Percentiles rank a stretch among this genome's conserved stretches.
Evolutionary conservation across 1,140 invertebrate species (phyloP).

Genomic region (Heterodera carotae): DNA sequence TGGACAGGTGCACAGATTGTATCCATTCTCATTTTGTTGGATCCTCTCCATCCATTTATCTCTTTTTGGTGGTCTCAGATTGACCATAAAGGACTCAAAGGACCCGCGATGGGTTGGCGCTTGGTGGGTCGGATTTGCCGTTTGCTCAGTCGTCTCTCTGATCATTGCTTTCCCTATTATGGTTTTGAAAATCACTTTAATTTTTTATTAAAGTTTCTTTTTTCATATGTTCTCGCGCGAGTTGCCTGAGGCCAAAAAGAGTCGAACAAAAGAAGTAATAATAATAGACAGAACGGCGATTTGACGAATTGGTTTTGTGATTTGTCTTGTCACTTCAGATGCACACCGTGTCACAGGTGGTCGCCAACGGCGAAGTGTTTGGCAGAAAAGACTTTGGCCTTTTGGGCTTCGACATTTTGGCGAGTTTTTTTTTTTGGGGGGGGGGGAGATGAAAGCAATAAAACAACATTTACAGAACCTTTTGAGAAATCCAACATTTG

Average conservation of each 20-base stretch:
- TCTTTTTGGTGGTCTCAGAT: conserved; percentile 39
- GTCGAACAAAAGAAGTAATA: conserved; percentile 61
- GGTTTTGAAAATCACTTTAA: conserved; percentile 37
- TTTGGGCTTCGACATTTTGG: conserved; percentile 49
- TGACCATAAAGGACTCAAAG: conserved; percentile 44
- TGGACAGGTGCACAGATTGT: conserved; percentile 46
- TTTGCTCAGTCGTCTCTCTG: conserved; percentile 57
- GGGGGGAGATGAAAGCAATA: too few species aligned
- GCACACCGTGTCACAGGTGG: conserved; percentile 56
- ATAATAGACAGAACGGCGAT: too few species aligned
- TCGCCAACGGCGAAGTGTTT: conserved; percentile 46
- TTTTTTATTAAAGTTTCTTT: conserved; percentile 25
- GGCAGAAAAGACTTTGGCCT: conserved; percentile 46
- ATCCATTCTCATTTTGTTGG: not conserved
- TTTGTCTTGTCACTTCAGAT: conserved; percentile 43
- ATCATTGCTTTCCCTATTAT: conserved; percentile 61
- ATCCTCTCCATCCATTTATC: not conserved
- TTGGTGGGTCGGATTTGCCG: conserved; percentile 64
- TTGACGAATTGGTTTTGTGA: not conserved
- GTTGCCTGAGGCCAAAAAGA: conserved; percentile 62
- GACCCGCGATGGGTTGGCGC: conserved; percentile 65
- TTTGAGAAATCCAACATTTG: conserved; percentile 62
- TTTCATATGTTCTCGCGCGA: conserved; percentile 58
- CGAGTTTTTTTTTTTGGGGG: too few species aligned
- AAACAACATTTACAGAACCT: too few species aligned